Evolutionary conservation across 2,888 invertebrate genomes (phyloP).

Genomic region (Sepioteuthis lessoniana): DNA sequence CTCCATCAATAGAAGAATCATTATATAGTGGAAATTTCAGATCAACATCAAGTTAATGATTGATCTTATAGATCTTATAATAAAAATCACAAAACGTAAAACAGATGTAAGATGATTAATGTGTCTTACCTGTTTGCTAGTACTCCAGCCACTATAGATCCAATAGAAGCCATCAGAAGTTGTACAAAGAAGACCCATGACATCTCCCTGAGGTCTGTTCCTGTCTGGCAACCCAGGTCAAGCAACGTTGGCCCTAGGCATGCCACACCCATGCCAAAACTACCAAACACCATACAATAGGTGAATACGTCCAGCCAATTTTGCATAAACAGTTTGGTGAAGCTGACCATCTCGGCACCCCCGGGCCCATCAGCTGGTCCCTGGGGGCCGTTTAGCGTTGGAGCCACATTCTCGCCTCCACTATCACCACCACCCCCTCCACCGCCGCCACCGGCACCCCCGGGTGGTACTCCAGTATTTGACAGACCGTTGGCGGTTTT

Average conservation of each 20-base stretch:
- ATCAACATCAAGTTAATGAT: neutral
- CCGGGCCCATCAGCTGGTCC: neutral
- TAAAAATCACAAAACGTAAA: too few species aligned
- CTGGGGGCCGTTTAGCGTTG: neutral
- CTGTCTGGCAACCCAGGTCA: conserved; percentile 76
- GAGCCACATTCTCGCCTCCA: neutral
- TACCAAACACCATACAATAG: conserved; percentile 76
- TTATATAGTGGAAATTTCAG: neutral
- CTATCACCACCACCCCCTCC: neutral
- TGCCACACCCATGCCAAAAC: conserved; percentile 77
- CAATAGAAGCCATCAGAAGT: conserved; percentile 76
- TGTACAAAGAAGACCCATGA: conserved; percentile 77
- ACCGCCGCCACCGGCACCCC: neutral
- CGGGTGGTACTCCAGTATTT: neutral
- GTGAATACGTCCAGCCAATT: conserved; percentile 75
- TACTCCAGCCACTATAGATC: conserved; percentile 75
- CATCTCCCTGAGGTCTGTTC: conserved; percentile 74
- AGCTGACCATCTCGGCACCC: conserved; percentile 58
- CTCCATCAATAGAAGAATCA: neutral
- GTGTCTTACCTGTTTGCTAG: conserved; percentile 74
- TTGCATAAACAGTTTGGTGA: conserved; percentile 72
- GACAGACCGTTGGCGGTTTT: neutral
- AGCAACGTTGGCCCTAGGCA: conserved; percentile 77
- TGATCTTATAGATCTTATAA: too few species aligned
- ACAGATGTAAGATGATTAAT: neutral